Percentiles rank a stretch among this genome's conserved stretches.
These are phyloP conservation scores for Conops quadrifasciatus DNA, from an alignment of 2,888 invertebrate genomes.

Conservation along the genomic window DNA sequence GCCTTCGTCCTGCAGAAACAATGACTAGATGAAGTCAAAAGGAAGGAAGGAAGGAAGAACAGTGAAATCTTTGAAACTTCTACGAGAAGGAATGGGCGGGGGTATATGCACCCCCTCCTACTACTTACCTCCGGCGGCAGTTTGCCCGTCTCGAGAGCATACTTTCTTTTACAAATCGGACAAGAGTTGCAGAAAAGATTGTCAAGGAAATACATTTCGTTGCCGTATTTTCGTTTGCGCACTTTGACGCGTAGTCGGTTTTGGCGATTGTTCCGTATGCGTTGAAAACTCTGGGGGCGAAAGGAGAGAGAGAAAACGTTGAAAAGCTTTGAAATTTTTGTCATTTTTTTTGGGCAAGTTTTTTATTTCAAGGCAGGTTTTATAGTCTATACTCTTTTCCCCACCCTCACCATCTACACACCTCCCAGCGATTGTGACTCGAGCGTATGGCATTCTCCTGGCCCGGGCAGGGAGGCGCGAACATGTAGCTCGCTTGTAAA, in stretches of 20 bases:
- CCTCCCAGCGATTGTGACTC: constrained; percentile 74
- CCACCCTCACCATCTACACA: constrained; percentile 52
- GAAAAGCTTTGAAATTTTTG: neutral
- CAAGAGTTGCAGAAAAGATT: constrained; percentile 68
- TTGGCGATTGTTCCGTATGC: constrained; percentile 76
- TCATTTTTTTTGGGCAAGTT: neutral
- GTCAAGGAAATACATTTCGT: constrained; percentile 66
- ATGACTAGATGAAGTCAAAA: neutral
- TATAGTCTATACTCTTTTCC: neutral
- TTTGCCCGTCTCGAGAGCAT: constrained; percentile 67
- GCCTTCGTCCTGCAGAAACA: constrained; percentile 49
- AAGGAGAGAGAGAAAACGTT: neutral
- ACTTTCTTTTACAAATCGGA: constrained; percentile 70
- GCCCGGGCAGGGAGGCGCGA: constrained; percentile 62
- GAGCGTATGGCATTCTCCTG: constrained; percentile 65
- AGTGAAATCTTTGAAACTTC: too few relatives aligned
- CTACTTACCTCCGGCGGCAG: constrained; percentile 70
- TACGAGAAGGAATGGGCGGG: neutral
- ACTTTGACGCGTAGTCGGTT: constrained; percentile 73
- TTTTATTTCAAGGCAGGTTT: neutral
- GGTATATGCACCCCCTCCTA: neutral
- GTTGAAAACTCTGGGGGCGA: constrained; percentile 69
- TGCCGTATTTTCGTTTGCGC: constrained; percentile 73
- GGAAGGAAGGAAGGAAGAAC: neutral
- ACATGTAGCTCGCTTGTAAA: constrained; percentile 64